These are phyloP conservation scores for Platysternon megacephalum DNA, from an alignment of 2,113 vertebrate genomes.

Conservation along the genomic window DNA sequence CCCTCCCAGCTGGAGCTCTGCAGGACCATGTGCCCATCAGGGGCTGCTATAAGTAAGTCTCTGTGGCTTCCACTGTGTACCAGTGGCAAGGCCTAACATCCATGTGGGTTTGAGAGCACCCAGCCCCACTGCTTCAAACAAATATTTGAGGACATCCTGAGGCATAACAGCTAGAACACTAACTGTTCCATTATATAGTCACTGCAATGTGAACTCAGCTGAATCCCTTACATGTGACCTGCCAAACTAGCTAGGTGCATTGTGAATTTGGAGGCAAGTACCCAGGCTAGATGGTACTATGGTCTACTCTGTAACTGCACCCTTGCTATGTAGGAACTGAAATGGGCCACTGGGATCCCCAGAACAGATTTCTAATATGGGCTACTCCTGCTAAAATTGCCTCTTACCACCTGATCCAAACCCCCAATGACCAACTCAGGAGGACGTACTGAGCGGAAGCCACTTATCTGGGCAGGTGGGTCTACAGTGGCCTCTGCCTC, in stretches of 20 bases:
- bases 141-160: not conserved
- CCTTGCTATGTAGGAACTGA: not conserved
- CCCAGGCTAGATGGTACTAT: not conserved
- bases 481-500: not conserved
- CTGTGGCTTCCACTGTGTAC: not conserved
- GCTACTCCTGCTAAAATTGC: not conserved
- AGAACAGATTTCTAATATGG: not conserved
- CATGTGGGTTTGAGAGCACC: no score
- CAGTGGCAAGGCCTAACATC: rapidly evolving
- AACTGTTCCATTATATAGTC: not conserved
- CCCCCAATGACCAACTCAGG: not conserved
- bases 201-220: not conserved
- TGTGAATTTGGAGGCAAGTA: not conserved
- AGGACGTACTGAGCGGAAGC: not conserved
- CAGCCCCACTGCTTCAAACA: not conserved
- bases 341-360: not conserved
- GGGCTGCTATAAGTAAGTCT: constrained; percentile 9
- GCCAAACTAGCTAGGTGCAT: not conserved
- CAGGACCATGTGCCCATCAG: not conserved
- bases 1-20: not conserved
- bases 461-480: not conserved
- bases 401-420: not conserved
- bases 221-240: no score
- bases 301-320: not conserved
- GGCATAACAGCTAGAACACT: not conserved